phyloP scores from a whole-genome alignment of 2,113 vertebrate species.

The Macrotus californicus region DNA sequence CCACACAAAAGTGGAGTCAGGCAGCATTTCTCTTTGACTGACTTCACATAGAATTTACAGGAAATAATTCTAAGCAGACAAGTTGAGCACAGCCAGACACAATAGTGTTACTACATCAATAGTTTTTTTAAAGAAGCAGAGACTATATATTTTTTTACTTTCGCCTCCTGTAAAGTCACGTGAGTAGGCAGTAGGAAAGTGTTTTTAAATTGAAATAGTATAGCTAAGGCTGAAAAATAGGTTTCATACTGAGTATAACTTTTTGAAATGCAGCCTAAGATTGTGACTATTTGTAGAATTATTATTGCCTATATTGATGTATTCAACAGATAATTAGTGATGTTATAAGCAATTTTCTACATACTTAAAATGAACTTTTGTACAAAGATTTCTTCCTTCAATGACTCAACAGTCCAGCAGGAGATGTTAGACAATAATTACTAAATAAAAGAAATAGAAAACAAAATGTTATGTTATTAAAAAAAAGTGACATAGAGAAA shows the following conservation, averaged over 20 bases:
- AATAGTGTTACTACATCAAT: not conserved
- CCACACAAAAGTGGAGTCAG: not conserved
- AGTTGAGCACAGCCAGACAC: not conserved
- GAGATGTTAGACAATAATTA: not conserved
- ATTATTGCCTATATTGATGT: not conserved
- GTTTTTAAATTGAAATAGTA: not conserved
- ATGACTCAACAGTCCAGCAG: not conserved
- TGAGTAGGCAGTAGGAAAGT: rapidly evolving
- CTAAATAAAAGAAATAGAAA: not conserved
- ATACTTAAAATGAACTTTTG: not conserved
- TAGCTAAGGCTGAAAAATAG: not conserved
- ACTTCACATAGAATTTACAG: not conserved
- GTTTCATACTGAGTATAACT: not conserved
- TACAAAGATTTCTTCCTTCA: not conserved
- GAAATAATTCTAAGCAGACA: not conserved
- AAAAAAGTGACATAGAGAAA: not conserved
- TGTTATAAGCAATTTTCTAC: not conserved
- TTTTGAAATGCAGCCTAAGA: not conserved
- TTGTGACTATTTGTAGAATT: not conserved
- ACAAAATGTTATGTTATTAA: not conserved
- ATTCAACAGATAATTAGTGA: not conserved
- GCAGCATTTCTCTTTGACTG: not conserved
- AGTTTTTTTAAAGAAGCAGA: not conserved
- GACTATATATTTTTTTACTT: not conserved
- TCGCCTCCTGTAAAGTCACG: not conserved